phyloP scores from a whole-genome alignment of 92 coral and sea anemone genomes.

The Virgularia gustaviana region DNA sequence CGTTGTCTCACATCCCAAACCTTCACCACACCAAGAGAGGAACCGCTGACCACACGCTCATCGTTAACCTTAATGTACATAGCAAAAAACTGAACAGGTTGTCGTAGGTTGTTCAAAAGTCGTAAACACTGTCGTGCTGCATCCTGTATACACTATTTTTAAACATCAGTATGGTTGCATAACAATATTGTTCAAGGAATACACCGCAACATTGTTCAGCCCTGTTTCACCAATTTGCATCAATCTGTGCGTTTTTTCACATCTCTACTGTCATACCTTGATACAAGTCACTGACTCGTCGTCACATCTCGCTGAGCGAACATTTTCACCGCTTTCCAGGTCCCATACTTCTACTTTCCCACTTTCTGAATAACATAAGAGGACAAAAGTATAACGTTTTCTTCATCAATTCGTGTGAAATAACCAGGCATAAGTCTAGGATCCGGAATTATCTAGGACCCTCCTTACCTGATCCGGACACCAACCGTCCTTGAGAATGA shows the following conservation, averaged over 20 bases:
- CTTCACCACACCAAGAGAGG: constrained; percentile 80
- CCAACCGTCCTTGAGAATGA: constrained; percentile 57
- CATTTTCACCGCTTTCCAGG: constrained; percentile 65
- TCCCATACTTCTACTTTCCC: constrained; percentile 95
- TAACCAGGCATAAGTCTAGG: too few species aligned
- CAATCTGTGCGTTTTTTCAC: too few species aligned
- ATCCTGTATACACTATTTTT: background rate
- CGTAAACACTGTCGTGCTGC: too few species aligned
- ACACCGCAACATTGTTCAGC: too few species aligned
- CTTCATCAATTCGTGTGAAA: too few species aligned
- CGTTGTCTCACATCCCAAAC: constrained; percentile 91
- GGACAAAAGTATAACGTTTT: too few species aligned
- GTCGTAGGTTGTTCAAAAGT: too few species aligned
- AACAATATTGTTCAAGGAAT: too few species aligned
- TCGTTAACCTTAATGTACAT: constrained; percentile 51
- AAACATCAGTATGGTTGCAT: too few species aligned
- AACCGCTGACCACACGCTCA: constrained; percentile 76
- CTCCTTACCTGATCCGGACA: constrained; percentile 83
- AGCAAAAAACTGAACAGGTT: too few species aligned
- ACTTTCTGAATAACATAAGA: constrained; percentile 75
- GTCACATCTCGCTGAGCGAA: constrained; percentile 68
- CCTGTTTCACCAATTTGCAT: too few species aligned
- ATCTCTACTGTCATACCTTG: constrained; percentile 59
- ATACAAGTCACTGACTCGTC: constrained; percentile 76
- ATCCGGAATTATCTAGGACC: too few species aligned